Evolutionary conservation across 92 coral and sea anemone species (phyloP).

Genomic region (Epizoanthus ramosus): DNA sequence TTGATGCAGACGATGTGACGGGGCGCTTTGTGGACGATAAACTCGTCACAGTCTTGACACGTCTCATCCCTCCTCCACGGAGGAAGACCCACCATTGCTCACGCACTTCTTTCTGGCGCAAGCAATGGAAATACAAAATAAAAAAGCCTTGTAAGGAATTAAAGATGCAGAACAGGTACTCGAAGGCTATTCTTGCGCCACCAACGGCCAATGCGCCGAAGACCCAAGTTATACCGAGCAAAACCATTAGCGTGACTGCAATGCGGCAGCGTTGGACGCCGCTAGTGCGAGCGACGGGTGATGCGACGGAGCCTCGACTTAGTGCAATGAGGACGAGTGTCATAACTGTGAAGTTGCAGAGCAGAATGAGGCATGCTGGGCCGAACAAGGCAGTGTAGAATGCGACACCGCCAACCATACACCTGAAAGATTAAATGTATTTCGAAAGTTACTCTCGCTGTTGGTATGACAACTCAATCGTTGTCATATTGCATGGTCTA

Average conservation of each 20-base stretch:
- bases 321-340: constrained; percentile 26
- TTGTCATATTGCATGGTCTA: not conserved
- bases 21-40: not conserved
- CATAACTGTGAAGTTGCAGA: constrained; percentile 41
- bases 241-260: constrained; percentile 34
- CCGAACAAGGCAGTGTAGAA: constrained; percentile 42
- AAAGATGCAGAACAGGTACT: constrained; percentile 51
- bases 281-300: constrained; percentile 26
- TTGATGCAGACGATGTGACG: not conserved
- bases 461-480: not conserved
- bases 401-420: constrained; percentile 32
- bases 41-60: not conserved
- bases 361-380: constrained; percentile 29
- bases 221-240: constrained; percentile 53
- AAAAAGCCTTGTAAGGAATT: constrained; percentile 52
- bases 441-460: not conserved
- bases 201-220: constrained; percentile 54
- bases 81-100: constrained; percentile 34
- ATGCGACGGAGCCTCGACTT: constrained; percentile 29
- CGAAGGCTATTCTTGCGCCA: constrained; percentile 34
- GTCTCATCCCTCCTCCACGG: not conserved
- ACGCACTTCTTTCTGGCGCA: constrained; percentile 49
- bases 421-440: constrained; percentile 1
- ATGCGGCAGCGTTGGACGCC: constrained; percentile 15
- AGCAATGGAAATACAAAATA: constrained; percentile 51